Percentiles rank a stretch among this genome's conserved stretches.
Evolutionary conservation across 2,888 invertebrate genomes (phyloP).

Genomic region (Drosophila anomalata): DNA sequence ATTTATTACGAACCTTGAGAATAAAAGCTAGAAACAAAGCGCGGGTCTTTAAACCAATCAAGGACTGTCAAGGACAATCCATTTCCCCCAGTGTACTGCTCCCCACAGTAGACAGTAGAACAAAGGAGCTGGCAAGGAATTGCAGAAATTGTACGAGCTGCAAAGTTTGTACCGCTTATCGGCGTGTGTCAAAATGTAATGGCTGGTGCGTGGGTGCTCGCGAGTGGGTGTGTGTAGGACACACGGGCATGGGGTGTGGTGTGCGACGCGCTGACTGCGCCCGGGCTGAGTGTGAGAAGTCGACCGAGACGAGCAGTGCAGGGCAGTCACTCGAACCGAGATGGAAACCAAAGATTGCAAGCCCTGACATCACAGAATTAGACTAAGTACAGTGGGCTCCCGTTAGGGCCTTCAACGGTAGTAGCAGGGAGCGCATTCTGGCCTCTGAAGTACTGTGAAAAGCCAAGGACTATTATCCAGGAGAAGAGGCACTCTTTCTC

Average conservation of each 20-base stretch:
- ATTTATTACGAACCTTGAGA: no score
- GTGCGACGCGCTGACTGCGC: neutral
- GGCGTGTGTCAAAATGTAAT: slow-evolving; percentile 13
- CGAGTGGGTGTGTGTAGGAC: neutral
- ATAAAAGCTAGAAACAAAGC: no score
- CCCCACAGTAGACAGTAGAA: neutral
- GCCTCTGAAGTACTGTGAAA: no score
- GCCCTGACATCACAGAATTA: neutral
- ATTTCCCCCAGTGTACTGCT: neutral
- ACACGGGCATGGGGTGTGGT: neutral
- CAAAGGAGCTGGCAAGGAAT: slow-evolving; percentile 13
- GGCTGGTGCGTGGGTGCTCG: slow-evolving; percentile 10
- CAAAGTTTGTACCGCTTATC: slow-evolving; percentile 52
- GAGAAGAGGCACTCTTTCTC: no score
- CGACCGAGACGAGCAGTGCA: neutral
- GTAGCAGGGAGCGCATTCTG: no score
- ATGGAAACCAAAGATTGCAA: neutral
- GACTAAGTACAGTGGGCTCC: neutral
- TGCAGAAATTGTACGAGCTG: slow-evolving; percentile 12
- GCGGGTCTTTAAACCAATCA: neutral
- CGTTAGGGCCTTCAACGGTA: no score
- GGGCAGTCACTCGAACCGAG: slow-evolving; percentile 1
- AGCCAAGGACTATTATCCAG: no score
- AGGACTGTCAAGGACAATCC: neutral
- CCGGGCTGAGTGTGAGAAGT: neutral